Evolutionary conservation across 2,888 invertebrate species (phyloP).

Genomic region (Apodemia mormo): DNA sequence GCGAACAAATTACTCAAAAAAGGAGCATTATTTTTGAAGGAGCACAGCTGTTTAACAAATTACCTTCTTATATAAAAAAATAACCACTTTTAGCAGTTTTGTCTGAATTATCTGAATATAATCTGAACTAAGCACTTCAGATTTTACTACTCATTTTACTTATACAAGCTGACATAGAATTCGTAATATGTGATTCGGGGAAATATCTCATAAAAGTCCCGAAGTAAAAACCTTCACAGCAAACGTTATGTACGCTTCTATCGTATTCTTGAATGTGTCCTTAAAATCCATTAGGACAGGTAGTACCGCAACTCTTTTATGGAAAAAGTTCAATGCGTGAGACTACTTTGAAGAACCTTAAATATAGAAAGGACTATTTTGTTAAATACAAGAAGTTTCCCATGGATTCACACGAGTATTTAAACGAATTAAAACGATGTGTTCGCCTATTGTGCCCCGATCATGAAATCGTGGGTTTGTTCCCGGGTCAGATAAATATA

Average conservation of each 20-base stretch:
- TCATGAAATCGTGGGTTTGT: no score
- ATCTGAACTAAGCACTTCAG: background rate
- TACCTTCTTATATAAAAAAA: no score
- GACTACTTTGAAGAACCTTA: background rate
- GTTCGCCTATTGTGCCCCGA: no score
- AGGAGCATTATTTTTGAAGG: no score
- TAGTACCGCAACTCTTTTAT: background rate
- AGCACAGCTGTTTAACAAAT: no score
- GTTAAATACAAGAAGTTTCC: no score
- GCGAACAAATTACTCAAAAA: no score
- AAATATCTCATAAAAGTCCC: background rate
- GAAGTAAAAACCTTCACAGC: conserved; percentile 3
- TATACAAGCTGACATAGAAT: background rate
- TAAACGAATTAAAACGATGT: no score
- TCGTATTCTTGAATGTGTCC: background rate
- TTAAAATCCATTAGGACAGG: conserved; percentile 14
- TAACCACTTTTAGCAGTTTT: no score
- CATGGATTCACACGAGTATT: no score
- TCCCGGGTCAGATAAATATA: no score
- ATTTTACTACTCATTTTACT: background rate
- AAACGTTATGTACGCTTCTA: background rate
- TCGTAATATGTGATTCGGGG: background rate
- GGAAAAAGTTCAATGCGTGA: background rate
- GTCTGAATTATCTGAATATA: background rate
- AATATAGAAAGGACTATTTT: no score